phyloP scores from a whole-genome alignment of 1,140 invertebrate genomes.

The Drosophila tsacasi region DNA sequence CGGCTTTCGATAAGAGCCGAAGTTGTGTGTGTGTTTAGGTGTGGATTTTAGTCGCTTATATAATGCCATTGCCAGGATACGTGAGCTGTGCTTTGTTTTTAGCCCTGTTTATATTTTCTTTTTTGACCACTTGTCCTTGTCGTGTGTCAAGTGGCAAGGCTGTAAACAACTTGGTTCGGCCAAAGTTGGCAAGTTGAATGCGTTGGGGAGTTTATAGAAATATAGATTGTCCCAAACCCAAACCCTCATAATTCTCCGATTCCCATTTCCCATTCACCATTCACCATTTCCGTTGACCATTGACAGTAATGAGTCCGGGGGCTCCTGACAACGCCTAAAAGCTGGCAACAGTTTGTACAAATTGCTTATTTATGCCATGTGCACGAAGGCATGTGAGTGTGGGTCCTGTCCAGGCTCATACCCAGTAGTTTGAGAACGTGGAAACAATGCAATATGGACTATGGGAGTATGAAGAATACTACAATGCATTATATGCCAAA shows the following conservation, averaged over 20 bases:
- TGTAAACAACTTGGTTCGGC: constrained; percentile 63
- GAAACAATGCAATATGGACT: not conserved
- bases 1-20: constrained; percentile 19
- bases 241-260: constrained; percentile 38
- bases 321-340: constrained; percentile 40
- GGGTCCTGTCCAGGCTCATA: constrained; percentile 7
- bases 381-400: constrained; percentile 11
- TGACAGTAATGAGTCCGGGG: constrained; percentile 33
- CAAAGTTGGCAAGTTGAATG: not conserved
- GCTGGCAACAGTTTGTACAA: constrained; percentile 69
- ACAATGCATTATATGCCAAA: not conserved
- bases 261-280: constrained; percentile 14
- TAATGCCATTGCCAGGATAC: constrained; percentile 28
- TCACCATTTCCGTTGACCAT: constrained; percentile 35
- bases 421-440: not conserved
- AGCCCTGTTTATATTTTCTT: constrained; percentile 3
- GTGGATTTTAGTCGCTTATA: constrained; percentile 25
- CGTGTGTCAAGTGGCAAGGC: constrained; percentile 73
- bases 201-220: constrained; percentile 34
- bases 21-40: constrained; percentile 12
- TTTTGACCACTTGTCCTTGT: constrained; percentile 55
- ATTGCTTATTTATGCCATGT: constrained; percentile 75
- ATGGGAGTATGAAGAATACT: not conserved
- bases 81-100: constrained; percentile 39
- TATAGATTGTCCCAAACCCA: constrained; percentile 23